Percentiles rank a stretch among this genome's conserved stretches.
phyloP scores from a whole-genome alignment of 2,888 invertebrate genomes.

The Frankliniella intonsa region DNA sequence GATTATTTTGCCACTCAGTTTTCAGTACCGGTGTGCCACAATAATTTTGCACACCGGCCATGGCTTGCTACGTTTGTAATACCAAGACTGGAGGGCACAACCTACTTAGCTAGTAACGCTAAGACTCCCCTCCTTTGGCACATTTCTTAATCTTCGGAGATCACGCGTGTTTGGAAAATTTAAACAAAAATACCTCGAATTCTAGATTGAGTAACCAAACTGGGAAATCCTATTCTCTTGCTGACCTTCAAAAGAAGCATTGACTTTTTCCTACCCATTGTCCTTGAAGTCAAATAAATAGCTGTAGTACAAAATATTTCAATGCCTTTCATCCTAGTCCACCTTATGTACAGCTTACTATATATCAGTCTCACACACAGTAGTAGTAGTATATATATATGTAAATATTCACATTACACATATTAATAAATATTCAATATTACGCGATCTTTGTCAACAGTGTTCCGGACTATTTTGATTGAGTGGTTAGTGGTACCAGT shows the following conservation, averaged over 20 bases:
- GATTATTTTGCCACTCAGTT: neutral
- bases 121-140: neutral
- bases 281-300: neutral
- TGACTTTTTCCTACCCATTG: neutral
- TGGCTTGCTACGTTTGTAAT: neutral
- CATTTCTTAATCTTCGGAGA: neutral
- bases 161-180: neutral
- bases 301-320: conserved; percentile 3
- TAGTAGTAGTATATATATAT: neutral
- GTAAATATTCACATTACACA: neutral
- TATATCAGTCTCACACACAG: conserved; percentile 14
- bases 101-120: neutral
- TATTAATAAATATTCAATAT: neutral
- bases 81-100: neutral
- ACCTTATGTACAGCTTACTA: conserved; percentile 16
- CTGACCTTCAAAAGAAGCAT: neutral
- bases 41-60: neutral
- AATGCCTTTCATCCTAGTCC: neutral
- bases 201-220: neutral
- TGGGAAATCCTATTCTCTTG: neutral
- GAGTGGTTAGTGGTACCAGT: neutral
- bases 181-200: neutral
- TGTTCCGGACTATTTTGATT: neutral
- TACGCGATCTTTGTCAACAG: neutral
- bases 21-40: no score